Evolutionary conservation across 1,140 invertebrate genomes (phyloP), one percentile per base, ranked within the genome.

Genomic region (Scaptomyza montana): DNA sequence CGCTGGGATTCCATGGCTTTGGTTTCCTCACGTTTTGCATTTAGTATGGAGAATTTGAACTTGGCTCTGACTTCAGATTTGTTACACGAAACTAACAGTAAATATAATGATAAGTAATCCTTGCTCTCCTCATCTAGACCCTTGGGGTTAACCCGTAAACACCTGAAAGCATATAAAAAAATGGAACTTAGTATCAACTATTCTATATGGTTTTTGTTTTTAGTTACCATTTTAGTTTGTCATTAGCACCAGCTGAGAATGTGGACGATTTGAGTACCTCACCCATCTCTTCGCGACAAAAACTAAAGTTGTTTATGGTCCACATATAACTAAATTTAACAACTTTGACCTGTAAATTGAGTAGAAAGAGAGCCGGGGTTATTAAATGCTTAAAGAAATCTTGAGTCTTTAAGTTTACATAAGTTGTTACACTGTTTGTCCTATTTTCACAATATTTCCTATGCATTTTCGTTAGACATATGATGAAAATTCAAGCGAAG

Each of bases 291-390:
- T 99, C 98, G 75, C 98, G 96, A 93, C 98, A 98, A 94, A 99
- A 99, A 94, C 98, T 99, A 94, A 99, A 99, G 95, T 99, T 99
- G 93, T 99, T 99, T 94, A 99, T 99, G 91, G 98, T 99, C 99
- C 99, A 99, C 97, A 99, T 99, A 93, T 99, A 99, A 93, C 97
- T 98, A 94, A 99, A 99, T 94, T 99, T 99, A 67, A 99, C 98
- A 93, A 99, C 98, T 96, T 99, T 99, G 86, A 99, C 98, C 98
- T 99, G 96, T 13, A 93, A 91, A 90, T 91, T 78, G 77, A 39
- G 1, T 33, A 36, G 25, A 59, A 13, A 33, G 13, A 36, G 3
- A 16, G 16, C 16, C 33, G 21, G 3, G 8, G 8, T 6, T 8
- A 30, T 12, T 41, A n/a, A 21, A 41, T n/a, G 13, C 1, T 28